These are phyloP conservation scores for Sinocyclocheilus maitianheensis DNA, from an alignment of 2,113 vertebrate species.

Conservation along the genomic window DNA sequence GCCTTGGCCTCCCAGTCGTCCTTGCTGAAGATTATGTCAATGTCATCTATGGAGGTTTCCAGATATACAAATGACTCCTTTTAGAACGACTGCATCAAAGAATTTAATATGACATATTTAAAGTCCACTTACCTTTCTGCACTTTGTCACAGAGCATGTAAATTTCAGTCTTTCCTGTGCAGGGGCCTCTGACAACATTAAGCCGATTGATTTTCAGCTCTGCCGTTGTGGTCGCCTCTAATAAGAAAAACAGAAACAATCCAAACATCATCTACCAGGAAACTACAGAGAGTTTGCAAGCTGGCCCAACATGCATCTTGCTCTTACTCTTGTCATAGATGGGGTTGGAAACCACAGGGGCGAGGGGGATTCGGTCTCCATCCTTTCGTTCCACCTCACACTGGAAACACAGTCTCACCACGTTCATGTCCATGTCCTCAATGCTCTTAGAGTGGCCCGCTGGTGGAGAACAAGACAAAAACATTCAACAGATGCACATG, in stretches of 20 bases:
- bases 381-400: slow-evolving; percentile 80
- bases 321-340: slow-evolving; percentile 93
- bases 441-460: slow-evolving; percentile 89
- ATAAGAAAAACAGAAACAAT: slow-evolving; percentile 23
- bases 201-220: slow-evolving; percentile 89
- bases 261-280: slow-evolving; percentile 26
- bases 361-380: slow-evolving; percentile 73
- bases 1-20: slow-evolving; percentile 86
- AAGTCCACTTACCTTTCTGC: slow-evolving; percentile 85
- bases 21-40: slow-evolving; percentile 84
- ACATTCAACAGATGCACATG: background rate
- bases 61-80: background rate
- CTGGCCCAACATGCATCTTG: background rate
- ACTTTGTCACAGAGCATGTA: slow-evolving; percentile 96
- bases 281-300: background rate
- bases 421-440: slow-evolving; percentile 95
- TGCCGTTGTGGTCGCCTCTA: slow-evolving; percentile 92
- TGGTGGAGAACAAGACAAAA: slow-evolving; percentile 54
- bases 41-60: slow-evolving; percentile 79
- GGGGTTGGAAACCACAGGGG: slow-evolving; percentile 86
- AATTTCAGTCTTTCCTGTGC: slow-evolving; percentile 85
- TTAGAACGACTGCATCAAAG: background rate
- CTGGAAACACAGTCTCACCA: slow-evolving; percentile 91
- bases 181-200: slow-evolving; percentile 82
- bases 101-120: background rate